phyloP scores from a whole-genome alignment of 2,113 vertebrate genomes.

The Apodemus sylvaticus region DNA sequence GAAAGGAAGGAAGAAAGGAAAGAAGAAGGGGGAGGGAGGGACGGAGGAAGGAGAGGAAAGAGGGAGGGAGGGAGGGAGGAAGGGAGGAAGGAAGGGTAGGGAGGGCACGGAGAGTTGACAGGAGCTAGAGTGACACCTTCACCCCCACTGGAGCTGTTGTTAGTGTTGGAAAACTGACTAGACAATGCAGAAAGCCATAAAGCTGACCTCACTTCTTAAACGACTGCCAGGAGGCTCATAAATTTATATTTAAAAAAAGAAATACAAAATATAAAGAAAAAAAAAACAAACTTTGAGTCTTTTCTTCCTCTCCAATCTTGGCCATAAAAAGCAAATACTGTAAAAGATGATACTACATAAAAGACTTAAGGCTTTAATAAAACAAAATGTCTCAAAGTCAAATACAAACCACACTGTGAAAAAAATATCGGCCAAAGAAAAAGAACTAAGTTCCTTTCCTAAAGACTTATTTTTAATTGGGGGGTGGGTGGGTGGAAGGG shows the following conservation, averaged over 20 bases:
- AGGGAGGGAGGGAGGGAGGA: not conserved
- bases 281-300: not conserved
- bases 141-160: not conserved
- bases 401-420: not conserved
- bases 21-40: not conserved
- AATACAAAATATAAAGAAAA: not conserved
- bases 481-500: no score
- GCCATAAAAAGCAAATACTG: not conserved
- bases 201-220: slow-evolving; percentile 38
- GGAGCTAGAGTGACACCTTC: not conserved
- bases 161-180: not conserved
- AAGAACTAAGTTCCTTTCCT: not conserved
- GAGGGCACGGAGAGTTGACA: not conserved
- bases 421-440: slow-evolving; percentile 13
- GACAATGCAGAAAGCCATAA: not conserved
- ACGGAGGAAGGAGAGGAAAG: rapidly evolving
- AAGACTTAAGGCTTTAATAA: not conserved
- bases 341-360: not conserved
- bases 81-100: not conserved
- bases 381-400: slow-evolving; percentile 38
- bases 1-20: no score
- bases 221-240: not conserved
- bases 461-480: not conserved
- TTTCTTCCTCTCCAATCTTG: not conserved
- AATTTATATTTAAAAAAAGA: slow-evolving; percentile 21